These are phyloP conservation scores for Hydrochoerus hydrochaeris DNA, from an alignment of 2,113 vertebrate species.

Conservation along the genomic window DNA sequence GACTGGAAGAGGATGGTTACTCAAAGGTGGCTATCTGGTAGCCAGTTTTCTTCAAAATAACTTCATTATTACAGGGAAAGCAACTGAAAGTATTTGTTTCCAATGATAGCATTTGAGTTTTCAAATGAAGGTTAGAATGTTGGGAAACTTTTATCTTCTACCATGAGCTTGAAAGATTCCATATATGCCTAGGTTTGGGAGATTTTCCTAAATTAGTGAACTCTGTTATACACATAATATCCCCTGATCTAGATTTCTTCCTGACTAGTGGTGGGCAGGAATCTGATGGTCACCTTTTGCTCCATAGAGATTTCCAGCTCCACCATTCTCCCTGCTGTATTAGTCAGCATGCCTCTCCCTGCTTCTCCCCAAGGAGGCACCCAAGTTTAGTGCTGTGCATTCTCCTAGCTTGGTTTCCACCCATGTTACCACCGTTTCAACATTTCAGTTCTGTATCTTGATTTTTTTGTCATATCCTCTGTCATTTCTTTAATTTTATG, in stretches of 20 bases:
- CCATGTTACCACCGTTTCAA: neutral
- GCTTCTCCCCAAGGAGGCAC: neutral
- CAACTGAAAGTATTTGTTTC: neutral
- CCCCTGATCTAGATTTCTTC: neutral
- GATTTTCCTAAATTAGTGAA: neutral
- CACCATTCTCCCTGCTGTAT: neutral
- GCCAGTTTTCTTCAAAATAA: neutral
- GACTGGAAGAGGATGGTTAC: neutral
- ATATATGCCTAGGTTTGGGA: neutral
- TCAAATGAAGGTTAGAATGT: slow-evolving; percentile 12
- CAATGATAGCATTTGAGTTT: slow-evolving; percentile 19
- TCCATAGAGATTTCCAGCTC: neutral
- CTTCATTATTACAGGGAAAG: neutral
- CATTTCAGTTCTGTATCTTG: neutral
- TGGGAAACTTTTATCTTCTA: neutral
- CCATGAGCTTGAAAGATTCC: neutral
- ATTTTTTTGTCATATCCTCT: neutral
- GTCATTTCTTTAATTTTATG: neutral
- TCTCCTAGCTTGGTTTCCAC: neutral
- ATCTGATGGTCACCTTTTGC: neutral
- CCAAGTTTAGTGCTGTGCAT: neutral
- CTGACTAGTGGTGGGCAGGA: neutral
- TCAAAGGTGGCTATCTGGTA: neutral
- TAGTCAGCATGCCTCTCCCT: neutral
- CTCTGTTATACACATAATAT: neutral